phyloP scores from a whole-genome alignment of 2,797 vertebrate species.

The Halcyon smyrnensis region DNA sequence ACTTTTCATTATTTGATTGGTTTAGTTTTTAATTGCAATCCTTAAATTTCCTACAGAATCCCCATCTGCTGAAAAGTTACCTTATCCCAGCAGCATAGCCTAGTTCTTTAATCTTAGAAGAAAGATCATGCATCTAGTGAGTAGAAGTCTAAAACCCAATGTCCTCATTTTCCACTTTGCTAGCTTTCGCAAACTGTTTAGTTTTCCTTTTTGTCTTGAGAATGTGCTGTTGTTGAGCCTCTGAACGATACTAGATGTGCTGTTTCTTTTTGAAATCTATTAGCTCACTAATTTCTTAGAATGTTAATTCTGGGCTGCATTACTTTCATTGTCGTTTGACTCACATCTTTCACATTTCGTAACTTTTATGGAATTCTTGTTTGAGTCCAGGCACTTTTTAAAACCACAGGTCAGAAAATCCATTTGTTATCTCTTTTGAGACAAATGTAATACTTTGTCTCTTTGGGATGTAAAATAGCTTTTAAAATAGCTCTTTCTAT shows the following conservation, averaged over 20 bases:
- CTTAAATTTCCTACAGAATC: neutral
- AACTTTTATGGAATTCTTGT: neutral
- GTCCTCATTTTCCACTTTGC: neutral
- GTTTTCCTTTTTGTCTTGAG: neutral
- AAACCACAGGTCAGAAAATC: neutral
- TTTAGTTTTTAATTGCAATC: neutral
- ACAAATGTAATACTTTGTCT: neutral
- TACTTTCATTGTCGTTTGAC: neutral
- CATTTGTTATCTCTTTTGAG: neutral
- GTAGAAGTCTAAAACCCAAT: neutral
- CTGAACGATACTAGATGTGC: neutral
- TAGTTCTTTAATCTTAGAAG: neutral
- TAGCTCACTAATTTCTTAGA: neutral
- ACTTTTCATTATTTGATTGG: neutral
- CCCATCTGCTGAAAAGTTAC: neutral
- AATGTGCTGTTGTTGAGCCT: neutral
- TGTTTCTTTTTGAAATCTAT: fast-evolving
- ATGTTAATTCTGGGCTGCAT: neutral
- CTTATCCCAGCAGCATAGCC: neutral
- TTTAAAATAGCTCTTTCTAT: neutral
- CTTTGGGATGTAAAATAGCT: neutral
- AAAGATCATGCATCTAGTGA: neutral
- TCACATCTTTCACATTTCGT: neutral
- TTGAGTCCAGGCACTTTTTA: neutral
- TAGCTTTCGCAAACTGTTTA: neutral